Evolutionary conservation across 2,888 invertebrate genomes (phyloP), one percentile per base, ranked within the genome.

Genomic region (Gymnocheta viridis): DNA sequence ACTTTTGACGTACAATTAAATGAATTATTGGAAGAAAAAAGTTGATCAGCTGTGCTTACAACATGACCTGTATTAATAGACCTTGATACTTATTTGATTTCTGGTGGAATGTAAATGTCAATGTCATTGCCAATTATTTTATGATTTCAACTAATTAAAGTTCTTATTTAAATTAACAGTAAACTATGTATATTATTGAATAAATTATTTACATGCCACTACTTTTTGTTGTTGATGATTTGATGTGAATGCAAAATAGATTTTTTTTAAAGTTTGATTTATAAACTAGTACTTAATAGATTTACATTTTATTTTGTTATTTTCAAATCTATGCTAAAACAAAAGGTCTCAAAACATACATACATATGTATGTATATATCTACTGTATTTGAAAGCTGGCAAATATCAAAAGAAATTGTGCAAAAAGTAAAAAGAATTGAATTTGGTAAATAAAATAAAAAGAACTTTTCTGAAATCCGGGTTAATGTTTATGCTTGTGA

Each of bases 321-420:
- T 47, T 49, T 47, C 64, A 22, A 41, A 27, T 51, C 60, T 60
- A 66, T n/a, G 24, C 5, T 47, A 9, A 69, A 49, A 49, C 49
- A 49, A 77, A 69, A 60, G 49, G 24, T 49, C 27, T 69, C 49
- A 49, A 60, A 77, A 54, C 76, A 32, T 47, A 17, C 2, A 7
- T 2, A 56, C 9, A 12, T 44, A 12, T 22, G 24, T 47, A 17
- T 4, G 2, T 2, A 56, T 4, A 12, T 44, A 12, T 22, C 29
- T 38, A 19, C 14, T 49, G 32, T 41, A n/a, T 62, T 29, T 19
- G 41, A 51, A 41, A 56, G 32, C 9, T 66, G 56, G n/a, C 24
- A 58, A 77, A 32, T 32, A 7, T 41, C 32, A n/a, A 22, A 29
- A n/a, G 9, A 7, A 47, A 17, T 58, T 35, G 44, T 66, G 27